Evolutionary conservation across 2,113 vertebrate genomes (phyloP), one percentile per base, ranked within the genome.

Genomic region (Alosa alosa): DNA sequence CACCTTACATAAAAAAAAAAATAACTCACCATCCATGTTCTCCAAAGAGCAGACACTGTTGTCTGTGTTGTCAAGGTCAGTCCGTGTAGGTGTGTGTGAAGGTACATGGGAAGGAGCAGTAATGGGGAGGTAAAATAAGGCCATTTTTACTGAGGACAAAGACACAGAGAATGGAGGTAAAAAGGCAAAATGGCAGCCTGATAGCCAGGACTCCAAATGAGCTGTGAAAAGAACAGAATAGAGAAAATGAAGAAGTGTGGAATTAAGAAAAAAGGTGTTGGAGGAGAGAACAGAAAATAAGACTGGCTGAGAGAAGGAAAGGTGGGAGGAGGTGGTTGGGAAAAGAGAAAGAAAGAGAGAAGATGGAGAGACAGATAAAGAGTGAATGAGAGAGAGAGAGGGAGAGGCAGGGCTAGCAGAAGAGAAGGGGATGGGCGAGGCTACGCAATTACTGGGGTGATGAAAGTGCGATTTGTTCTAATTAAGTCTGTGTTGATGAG

Each of bases 391-490:
- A 5, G 81, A 75, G 22, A 87, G 20, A 47, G 81, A 31, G 9
- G 17, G 84, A 81, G 64, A 18, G 46, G 22, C 50, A 25, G 39
- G n/a, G 60, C 50, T 22, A 8, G 81, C 44, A 86, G 13, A 83
- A 36, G 64, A 72, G 64, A 10, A 72, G 64, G 57, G 55, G 84
- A 84, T 11, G 45, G 84, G 64, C 49, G 89, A 25, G 41, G 72
- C 83, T 81, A 47, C 36, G 83, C 84, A 87, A 89, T 93, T 90
- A 86, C 84, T 84, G 50, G 84, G 85, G 78, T 87, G 86, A 90
- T 90, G 88, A 92, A 91, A 87, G 86, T 86, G 90, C 86, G 86
- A 91, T 93, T 93, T 93, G 84, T 90, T 90, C 83, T 91, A 90
- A 93, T 92, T 91, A 91, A 85, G 88, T 88, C 86, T 83, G 81